Evolutionary conservation across 2,797 vertebrate genomes (phyloP).

Genomic region (Paratrypauchen microcephalus): DNA sequence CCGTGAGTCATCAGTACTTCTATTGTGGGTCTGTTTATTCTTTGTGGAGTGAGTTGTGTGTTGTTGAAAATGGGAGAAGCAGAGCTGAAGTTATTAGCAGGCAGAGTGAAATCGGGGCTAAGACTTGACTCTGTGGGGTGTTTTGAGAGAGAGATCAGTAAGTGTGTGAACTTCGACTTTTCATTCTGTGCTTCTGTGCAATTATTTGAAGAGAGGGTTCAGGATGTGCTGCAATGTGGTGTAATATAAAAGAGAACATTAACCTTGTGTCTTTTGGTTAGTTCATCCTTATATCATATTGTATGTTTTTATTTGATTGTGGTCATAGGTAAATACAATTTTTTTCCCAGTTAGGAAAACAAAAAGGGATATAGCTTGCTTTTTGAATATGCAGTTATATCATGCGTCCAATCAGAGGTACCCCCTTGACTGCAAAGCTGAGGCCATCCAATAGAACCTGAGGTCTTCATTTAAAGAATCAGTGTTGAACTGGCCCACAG

Average conservation of each 20-base stretch:
- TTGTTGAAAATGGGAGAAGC: neutral
- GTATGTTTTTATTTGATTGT: neutral
- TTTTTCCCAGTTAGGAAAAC: too few relatives aligned
- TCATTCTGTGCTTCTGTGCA: neutral
- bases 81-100: neutral
- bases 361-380: too few relatives aligned
- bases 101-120: neutral
- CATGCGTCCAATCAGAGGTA: too few relatives aligned
- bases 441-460: too few relatives aligned
- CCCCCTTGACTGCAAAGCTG: too few relatives aligned
- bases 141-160: conserved; percentile 1
- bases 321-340: too few relatives aligned
- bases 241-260: neutral
- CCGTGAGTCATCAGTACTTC: conserved; percentile 42
- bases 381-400: too few relatives aligned
- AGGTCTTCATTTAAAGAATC: too few relatives aligned
- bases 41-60: conserved; percentile 3
- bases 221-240: neutral
- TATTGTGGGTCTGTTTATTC: conserved; percentile 12
- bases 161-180: neutral
- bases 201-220: conserved; percentile 1
- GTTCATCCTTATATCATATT: neutral
- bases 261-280: neutral
- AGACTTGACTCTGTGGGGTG: neutral
- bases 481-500: too few relatives aligned